These are phyloP conservation scores for Oxyruncus cristatus DNA, from an alignment of 2,113 vertebrate genomes.

Conservation along the genomic window DNA sequence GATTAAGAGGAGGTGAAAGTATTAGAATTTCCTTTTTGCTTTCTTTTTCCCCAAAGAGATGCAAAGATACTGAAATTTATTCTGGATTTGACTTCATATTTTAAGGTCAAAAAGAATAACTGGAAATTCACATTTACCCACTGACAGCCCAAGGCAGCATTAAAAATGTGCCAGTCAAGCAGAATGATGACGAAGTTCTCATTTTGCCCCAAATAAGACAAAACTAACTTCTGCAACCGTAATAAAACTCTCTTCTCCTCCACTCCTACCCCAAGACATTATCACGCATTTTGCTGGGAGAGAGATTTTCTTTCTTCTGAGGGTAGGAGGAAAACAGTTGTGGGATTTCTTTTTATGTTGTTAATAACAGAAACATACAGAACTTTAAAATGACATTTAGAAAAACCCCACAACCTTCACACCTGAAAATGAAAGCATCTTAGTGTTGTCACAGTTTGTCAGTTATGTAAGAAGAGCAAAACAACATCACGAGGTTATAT, in stretches of 20 bases:
- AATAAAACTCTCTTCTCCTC: neutral
- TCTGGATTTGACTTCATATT: neutral
- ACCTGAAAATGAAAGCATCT: neutral
- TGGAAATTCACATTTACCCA: neutral
- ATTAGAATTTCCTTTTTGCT: neutral
- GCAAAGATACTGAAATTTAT: neutral
- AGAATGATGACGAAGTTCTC: slow-evolving; percentile 3
- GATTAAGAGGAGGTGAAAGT: neutral
- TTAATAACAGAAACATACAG: neutral
- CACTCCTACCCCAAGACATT: neutral
- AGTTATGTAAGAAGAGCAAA: neutral
- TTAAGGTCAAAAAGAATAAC: neutral
- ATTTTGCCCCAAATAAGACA: slow-evolving; percentile 10
- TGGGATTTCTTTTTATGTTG: neutral
- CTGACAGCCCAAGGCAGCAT: neutral
- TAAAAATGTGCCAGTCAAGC: slow-evolving; percentile 12
- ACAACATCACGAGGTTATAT: neutral
- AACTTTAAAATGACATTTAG: neutral
- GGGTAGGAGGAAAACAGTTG: neutral
- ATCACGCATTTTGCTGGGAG: neutral
- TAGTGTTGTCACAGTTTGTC: neutral
- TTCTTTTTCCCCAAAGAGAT: neutral
- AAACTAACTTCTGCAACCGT: neutral
- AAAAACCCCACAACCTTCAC: neutral
- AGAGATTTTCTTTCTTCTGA: neutral